Evolutionary conservation across 2,797 vertebrate species (phyloP).

Genomic region (Babyrousa celebensis): DNA sequence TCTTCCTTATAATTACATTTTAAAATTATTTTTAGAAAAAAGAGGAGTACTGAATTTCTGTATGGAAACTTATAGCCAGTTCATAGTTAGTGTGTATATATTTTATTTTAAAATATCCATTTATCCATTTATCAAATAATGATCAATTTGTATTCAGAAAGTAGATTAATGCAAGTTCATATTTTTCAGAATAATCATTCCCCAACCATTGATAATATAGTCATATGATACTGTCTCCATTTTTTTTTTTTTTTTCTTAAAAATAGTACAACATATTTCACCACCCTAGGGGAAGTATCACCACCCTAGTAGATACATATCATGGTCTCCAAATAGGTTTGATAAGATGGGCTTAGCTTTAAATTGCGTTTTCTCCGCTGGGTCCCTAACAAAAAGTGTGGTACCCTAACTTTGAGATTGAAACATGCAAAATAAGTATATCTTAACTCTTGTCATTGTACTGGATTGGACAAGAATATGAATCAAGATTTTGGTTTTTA

Average conservation of each 20-base stretch:
- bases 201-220: neutral
- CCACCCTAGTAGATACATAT: neutral
- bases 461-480: conserved; percentile 2
- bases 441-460: neutral
- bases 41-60: conserved; percentile 75
- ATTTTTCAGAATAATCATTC: conserved; percentile 1
- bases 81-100: conserved; percentile 8
- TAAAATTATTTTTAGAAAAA: conserved; percentile 85
- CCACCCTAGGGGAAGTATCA: neutral
- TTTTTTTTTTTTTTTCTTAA: neutral
- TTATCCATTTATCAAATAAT: conserved; percentile 32
- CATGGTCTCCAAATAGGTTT: neutral
- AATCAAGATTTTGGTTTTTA: neutral
- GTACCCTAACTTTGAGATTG: neutral
- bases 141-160: conserved; percentile 61
- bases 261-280: neutral
- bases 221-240: neutral
- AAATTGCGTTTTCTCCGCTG: neutral
- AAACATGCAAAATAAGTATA: neutral
- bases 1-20: conserved; percentile 86
- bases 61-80: conserved; percentile 52
- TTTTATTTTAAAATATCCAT: conserved; percentile 62
- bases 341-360: neutral
- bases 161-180: neutral
- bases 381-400: neutral